These are phyloP conservation scores for Melinaea marsaeus DNA, from an alignment of 2,888 invertebrate species.

Conservation along the genomic window DNA sequence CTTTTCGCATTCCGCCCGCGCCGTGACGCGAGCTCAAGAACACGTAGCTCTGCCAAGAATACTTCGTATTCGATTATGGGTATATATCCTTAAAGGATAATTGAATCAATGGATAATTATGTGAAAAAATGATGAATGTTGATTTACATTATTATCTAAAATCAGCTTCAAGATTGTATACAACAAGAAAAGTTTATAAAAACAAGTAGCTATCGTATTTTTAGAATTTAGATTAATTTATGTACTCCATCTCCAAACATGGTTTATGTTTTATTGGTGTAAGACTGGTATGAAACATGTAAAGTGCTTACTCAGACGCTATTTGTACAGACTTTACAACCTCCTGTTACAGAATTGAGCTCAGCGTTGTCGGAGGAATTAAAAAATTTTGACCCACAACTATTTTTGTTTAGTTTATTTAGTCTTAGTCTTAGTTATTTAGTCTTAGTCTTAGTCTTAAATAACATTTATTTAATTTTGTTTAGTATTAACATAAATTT, in stretches of 20 bases:
- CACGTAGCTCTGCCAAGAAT: slow-evolving; percentile 23
- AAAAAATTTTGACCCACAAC: too few species aligned
- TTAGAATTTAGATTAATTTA: slow-evolving; percentile 14
- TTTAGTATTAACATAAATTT: too few species aligned
- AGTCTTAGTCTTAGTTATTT: too few species aligned
- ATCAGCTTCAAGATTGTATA: background rate
- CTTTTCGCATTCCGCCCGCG: slow-evolving; percentile 56
- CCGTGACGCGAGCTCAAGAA: slow-evolving; percentile 23
- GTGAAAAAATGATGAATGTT: background rate
- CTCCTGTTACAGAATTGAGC: slow-evolving; percentile 28
- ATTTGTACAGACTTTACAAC: slow-evolving; percentile 57
- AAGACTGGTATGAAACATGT: slow-evolving; percentile 3
- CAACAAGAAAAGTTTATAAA: background rate
- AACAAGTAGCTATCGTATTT: background rate
- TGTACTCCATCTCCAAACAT: slow-evolving; percentile 20
- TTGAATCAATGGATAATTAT: background rate
- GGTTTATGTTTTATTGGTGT: slow-evolving; percentile 18
- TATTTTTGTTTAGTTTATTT: too few species aligned
- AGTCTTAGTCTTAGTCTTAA: too few species aligned
- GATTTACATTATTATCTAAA: too few species aligned
- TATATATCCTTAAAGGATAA: background rate
- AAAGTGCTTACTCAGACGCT: slow-evolving; percentile 19
- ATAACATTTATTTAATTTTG: too few species aligned
- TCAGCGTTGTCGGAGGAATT: background rate
- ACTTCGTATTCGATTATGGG: slow-evolving; percentile 8